A percentile compares a stretch with the other conserved stretches of the same genome.
Conservation (phyloP, 2,888 invertebrate species). For the Cerceris ruficornis region DNA sequence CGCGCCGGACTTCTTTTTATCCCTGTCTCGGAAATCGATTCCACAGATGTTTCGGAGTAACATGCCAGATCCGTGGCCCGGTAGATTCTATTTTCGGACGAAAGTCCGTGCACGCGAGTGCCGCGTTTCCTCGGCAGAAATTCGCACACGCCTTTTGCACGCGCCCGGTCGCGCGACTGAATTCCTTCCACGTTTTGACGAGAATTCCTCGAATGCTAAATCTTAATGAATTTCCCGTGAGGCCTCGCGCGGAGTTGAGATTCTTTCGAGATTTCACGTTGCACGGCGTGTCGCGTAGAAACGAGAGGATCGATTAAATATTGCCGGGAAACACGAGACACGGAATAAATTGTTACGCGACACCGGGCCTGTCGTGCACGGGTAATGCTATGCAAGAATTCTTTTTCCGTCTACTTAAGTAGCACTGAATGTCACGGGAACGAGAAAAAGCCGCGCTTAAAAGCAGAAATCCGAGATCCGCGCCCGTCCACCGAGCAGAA, state of each 20-base stretch:
- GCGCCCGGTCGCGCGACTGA: not conserved
- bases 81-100: constrained; percentile 56
- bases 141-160: constrained; percentile 1
- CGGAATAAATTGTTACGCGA: constrained; percentile 77
- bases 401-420: constrained; percentile 46
- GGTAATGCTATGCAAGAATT: constrained; percentile 41
- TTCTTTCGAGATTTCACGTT: constrained; percentile 19
- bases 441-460: constrained; percentile 64
- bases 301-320: constrained; percentile 70
- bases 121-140: constrained; percentile 23
- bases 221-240: not conserved
- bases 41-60: constrained; percentile 45
- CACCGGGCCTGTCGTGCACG: constrained; percentile 65
- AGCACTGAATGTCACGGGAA: constrained; percentile 47
- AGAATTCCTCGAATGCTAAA: not conserved
- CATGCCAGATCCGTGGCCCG: constrained; percentile 38
- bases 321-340: constrained; percentile 72
- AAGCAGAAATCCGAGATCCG: constrained; percentile 75
- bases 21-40: constrained; percentile 45
- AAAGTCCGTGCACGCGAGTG: constrained; percentile 15
- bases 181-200: not conserved
- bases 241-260: not conserved
- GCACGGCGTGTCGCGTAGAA: constrained; percentile 14
- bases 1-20: not conserved
- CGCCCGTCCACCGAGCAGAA: constrained; percentile 59